A percentile compares a stretch with the other conserved stretches of the same genome.
Evolutionary conservation across 2,888 invertebrate species (phyloP).

Genomic region (Drosophila cognata): DNA sequence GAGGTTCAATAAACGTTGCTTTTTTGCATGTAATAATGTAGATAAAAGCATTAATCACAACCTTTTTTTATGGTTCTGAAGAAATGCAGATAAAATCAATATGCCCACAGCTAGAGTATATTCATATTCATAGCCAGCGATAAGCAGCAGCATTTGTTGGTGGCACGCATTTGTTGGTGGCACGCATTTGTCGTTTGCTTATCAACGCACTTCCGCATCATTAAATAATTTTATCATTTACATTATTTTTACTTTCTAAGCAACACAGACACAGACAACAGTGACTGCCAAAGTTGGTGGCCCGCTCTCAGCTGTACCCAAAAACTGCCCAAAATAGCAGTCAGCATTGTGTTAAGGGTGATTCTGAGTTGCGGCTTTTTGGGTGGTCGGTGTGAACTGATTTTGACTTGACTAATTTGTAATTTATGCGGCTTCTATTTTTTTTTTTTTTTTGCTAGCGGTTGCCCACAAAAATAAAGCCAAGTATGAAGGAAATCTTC

Average conservation of each 20-base stretch:
- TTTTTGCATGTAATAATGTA: background rate
- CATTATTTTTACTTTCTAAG: conserved; percentile 82
- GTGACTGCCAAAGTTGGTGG: conserved; percentile 44
- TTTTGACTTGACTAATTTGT: conserved; percentile 74
- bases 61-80: background rate
- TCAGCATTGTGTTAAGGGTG: conserved; percentile 1
- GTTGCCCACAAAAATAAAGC: conserved; percentile 24
- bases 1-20: background rate
- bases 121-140: conserved; percentile 3
- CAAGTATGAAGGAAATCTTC: conserved; percentile 39
- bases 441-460: background rate
- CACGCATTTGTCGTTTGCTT: conserved; percentile 76
- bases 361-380: conserved; percentile 27
- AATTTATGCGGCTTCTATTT: conserved; percentile 67
- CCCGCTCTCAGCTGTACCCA: conserved; percentile 41
- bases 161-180: conserved; percentile 39
- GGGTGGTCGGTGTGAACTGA: conserved; percentile 25
- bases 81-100: background rate
- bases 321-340: conserved; percentile 8
- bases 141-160: conserved; percentile 35
- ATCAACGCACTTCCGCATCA: conserved; percentile 83
- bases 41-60: background rate
- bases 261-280: conserved; percentile 36
- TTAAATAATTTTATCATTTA: conserved; percentile 83
- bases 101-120: conserved; percentile 44